These are phyloP conservation scores for Holacanthella duospinosa DNA, from an alignment of 2,888 invertebrate genomes.

Conservation along the genomic window DNA sequence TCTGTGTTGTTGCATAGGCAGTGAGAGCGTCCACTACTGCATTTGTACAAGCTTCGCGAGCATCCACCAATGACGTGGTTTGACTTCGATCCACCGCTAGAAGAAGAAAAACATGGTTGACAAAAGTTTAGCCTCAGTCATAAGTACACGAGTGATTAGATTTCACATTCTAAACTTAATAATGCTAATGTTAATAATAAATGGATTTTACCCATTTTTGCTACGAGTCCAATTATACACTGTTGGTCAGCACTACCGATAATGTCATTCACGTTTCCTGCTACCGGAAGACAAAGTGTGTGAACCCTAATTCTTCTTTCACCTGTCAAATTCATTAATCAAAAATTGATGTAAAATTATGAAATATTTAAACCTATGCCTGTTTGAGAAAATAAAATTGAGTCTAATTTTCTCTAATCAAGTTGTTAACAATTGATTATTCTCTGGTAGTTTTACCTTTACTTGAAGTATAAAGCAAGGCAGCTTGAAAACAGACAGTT, in stretches of 20 bases:
- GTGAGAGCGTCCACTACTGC: slow-evolving; percentile 81
- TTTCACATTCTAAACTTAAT: no score
- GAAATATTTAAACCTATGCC: neutral
- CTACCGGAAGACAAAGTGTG: slow-evolving; percentile 87
- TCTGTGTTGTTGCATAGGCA: slow-evolving; percentile 55
- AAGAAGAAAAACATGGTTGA: slow-evolving; percentile 3
- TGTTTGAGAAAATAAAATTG: neutral
- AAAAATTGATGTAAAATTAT: neutral
- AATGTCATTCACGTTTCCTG: slow-evolving; percentile 70
- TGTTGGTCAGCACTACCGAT: slow-evolving; percentile 85
- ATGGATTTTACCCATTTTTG: slow-evolving; percentile 76
- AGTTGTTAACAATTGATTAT: neutral
- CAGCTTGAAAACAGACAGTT: slow-evolving; percentile 93
- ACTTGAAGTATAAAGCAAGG: slow-evolving; percentile 88
- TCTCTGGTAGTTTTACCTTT: slow-evolving; percentile 50
- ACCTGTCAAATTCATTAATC: slow-evolving; percentile 46
- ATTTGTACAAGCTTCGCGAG: slow-evolving; percentile 91
- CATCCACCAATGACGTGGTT: slow-evolving; percentile 76
- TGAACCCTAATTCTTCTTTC: slow-evolving; percentile 96
- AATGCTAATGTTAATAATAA: neutral
- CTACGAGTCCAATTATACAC: slow-evolving; percentile 78
- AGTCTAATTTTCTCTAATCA: neutral
- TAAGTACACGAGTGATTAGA: neutral
- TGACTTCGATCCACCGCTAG: slow-evolving; percentile 81
- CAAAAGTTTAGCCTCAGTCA: neutral